Conservation (phyloP, 23 tunicate species). For the Diplosoma virens region DNA sequence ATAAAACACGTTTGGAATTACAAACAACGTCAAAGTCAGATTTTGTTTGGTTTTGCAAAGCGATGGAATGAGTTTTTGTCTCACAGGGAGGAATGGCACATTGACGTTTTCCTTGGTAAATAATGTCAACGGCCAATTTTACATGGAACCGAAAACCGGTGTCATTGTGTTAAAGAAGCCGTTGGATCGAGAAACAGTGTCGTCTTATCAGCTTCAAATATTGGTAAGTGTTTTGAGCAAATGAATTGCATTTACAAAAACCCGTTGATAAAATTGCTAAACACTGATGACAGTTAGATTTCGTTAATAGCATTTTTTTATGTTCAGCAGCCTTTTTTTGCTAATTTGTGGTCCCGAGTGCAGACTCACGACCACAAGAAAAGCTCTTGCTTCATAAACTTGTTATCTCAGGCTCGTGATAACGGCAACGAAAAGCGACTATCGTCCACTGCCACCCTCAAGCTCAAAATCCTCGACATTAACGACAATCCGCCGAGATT, state of each 20-base stretch:
- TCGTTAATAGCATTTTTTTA: too few species aligned
- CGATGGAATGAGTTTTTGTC: too few species aligned
- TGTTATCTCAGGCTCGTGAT: conserved; percentile 31
- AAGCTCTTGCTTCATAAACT: neutral
- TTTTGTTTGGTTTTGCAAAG: too few species aligned
- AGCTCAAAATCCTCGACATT: conserved; percentile 41
- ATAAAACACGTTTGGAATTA: too few species aligned
- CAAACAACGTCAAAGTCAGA: too few species aligned
- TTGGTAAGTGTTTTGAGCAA: conserved; percentile 43
- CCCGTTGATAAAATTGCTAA: too few species aligned
- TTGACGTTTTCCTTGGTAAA: conserved; percentile 12
- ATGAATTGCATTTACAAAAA: too few species aligned
- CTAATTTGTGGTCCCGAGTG: too few species aligned
- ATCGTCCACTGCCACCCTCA: conserved; percentile 15
- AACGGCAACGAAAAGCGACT: conserved; percentile 9
- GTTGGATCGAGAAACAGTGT: conserved; percentile 53
- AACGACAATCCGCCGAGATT: conserved; percentile 70
- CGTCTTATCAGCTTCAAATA: conserved; percentile 42
- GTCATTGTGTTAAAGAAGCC: conserved; percentile 35
- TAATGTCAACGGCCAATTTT: conserved; percentile 47
- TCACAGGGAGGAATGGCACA: conserved; percentile 42
- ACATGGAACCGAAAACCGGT: conserved; percentile 53
- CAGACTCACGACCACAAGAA: too few species aligned
- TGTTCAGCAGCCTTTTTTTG: too few species aligned
- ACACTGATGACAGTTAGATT: too few species aligned